Base-by-base conservation (phyloP, 1,140 invertebrate genomes). In the Drosophila carrolli region DNA sequence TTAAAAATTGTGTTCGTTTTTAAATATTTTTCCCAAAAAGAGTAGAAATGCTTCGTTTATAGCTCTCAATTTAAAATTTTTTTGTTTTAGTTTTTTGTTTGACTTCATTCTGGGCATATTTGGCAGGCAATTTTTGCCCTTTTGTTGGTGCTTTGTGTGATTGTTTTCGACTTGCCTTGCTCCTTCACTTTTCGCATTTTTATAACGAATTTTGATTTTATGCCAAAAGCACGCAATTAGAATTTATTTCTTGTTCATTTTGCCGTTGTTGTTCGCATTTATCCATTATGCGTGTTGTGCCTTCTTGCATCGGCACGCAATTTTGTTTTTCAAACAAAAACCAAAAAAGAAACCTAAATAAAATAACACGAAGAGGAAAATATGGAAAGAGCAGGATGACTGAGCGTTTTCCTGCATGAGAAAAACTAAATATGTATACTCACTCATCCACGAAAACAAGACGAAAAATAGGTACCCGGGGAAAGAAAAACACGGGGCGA, bases 211-310 rank as follows among this genome's bases (percentile, higher is more conserved):
- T 86, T 88, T 86, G 82, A 86, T 86, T 86, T 88, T 78, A 85
- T 86, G 82, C 82, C 82, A 86, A 88, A 88, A 86, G 79, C 79
- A 81, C 74, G 79, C 82, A 82, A 86, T 82, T 82, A 75, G 82
- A 88, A 86, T 86, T 86, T 82, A 85, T 85, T 85, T 81, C 62
- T 68, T 76, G 74, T 58, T 74, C 70, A 56, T 51, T 75, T 53
- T 65, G 27, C 19, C 44, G 41, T 29, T 72, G 44, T 38, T 61
- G 41, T 55, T 79, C 47, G 38, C 72, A 53, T 78, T 65, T 72
- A 58, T 66, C 51, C 71, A 58, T 66, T 50, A 72, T 72, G 68
- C 68, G 68, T 59, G 50, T 74, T 48, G 51, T 70, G 57, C 44
- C 53, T 53, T 68, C 40, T 44, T 57, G 38, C 73, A 65, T 9